Conservation (phyloP, 1,140 invertebrate genomes). For the Acyrthosiphon pisum region DNA sequence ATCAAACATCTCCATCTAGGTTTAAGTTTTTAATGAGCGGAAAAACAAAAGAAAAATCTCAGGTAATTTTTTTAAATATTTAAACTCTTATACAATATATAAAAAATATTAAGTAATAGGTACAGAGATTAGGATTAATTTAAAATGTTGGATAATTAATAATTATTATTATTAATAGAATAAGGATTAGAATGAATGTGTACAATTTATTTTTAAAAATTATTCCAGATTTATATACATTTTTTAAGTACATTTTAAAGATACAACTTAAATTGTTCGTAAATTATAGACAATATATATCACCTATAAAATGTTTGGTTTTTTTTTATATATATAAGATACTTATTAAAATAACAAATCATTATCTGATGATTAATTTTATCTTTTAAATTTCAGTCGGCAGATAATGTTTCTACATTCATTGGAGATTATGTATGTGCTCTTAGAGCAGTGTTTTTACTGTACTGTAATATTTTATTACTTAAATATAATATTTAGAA, state of each 20-base stretch:
- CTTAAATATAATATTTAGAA: background rate
- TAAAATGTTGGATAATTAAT: too few relatives aligned
- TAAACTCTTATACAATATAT: background rate
- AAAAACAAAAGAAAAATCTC: conserved; percentile 52
- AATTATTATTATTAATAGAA: background rate
- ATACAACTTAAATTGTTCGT: background rate
- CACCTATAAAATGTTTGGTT: background rate
- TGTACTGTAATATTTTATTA: background rate
- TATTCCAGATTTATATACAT: background rate
- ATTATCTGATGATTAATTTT: conserved; percentile 12
- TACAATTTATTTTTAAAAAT: background rate
- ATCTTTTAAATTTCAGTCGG: conserved; percentile 57
- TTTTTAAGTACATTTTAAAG: background rate
- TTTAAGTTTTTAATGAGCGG: conserved; percentile 49
- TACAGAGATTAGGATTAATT: too few relatives aligned
- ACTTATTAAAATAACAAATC: background rate
- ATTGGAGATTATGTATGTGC: conserved; percentile 50
- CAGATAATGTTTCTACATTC: conserved; percentile 55
- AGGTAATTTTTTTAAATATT: conserved; percentile 20
- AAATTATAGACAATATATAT: background rate
- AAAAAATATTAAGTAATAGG: background rate
- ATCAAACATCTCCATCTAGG: conserved; percentile 44
- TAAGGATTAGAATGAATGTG: background rate
- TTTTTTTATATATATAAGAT: background rate
- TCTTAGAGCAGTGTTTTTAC: conserved; percentile 12